Evolutionary conservation across 2,888 invertebrate species (phyloP).

Genomic region (Tetanocera ferruginea): DNA sequence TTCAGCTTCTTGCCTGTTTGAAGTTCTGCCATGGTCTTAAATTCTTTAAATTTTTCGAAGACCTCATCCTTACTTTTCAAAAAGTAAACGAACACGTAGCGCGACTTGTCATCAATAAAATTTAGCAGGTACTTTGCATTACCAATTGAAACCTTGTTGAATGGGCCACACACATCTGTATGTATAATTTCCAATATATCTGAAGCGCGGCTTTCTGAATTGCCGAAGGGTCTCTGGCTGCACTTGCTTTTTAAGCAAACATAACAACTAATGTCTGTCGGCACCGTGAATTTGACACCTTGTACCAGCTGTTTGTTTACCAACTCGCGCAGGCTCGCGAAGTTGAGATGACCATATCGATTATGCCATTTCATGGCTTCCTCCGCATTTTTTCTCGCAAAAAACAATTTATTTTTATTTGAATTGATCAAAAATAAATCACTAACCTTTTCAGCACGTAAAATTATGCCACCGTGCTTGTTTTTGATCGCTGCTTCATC

Average conservation of each 20-base stretch:
- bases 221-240: slow-evolving; percentile 21
- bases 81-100: slow-evolving; percentile 6
- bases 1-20: slow-evolving; percentile 33
- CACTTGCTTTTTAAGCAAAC: slow-evolving; percentile 31
- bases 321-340: slow-evolving; percentile 24
- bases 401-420: slow-evolving; percentile 15
- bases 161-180: slow-evolving; percentile 42
- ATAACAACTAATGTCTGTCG: slow-evolving; percentile 14
- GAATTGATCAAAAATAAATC: slow-evolving; percentile 8
- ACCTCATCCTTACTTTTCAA: slow-evolving; percentile 17
- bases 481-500: not conserved
- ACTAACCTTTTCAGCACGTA: slow-evolving; percentile 3
- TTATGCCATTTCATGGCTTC: slow-evolving; percentile 31
- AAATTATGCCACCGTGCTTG: not conserved
- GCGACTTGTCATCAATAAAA: slow-evolving; percentile 11
- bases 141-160: slow-evolving; percentile 16
- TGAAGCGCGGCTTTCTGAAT: slow-evolving; percentile 16
- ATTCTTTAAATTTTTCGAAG: slow-evolving; percentile 21
- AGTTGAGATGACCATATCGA: slow-evolving; percentile 29
- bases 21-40: slow-evolving; percentile 33
- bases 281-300: slow-evolving; percentile 10
- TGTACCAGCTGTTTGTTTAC: slow-evolving; percentile 26
- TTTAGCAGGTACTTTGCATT: not conserved
- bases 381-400: not conserved
- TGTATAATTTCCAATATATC: slow-evolving; percentile 15